A percentile compares a stretch with the other conserved stretches of the same genome.
Evolutionary conservation across 1,140 invertebrate species (phyloP).

Genomic region (Drosophila tani): DNA sequence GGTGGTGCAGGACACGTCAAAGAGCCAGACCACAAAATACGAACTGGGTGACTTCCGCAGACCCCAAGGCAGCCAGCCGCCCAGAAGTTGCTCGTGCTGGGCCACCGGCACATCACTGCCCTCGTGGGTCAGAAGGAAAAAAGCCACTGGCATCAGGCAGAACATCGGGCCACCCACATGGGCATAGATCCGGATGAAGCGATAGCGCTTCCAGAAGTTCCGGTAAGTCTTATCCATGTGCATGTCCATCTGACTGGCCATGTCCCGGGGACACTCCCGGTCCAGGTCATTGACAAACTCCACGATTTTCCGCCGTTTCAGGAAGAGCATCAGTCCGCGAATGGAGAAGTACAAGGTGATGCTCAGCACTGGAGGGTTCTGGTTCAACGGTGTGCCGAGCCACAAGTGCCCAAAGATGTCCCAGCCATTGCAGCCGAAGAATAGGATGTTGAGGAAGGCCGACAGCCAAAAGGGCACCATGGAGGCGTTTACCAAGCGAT

Average conservation of each 20-base stretch:
- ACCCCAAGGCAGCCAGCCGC: constrained; percentile 49
- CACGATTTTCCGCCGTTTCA: constrained; percentile 45
- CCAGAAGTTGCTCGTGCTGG: constrained; percentile 47
- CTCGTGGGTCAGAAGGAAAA: constrained; percentile 36
- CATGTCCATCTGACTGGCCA: constrained; percentile 16
- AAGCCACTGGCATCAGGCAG: constrained; percentile 5
- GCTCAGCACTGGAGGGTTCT: constrained; percentile 42
- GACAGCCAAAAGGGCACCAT: not conserved
- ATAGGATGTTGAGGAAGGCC: constrained; percentile 8
- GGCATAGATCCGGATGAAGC: constrained; percentile 8
- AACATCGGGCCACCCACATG: not conserved
- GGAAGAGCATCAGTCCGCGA: constrained; percentile 42
- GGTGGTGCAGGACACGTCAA: constrained; percentile 17
- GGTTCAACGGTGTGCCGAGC: constrained; percentile 1
- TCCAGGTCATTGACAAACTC: constrained; percentile 48
- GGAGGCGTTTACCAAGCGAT: constrained; percentile 31
- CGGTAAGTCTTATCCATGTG: constrained; percentile 17
- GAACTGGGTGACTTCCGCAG: constrained; percentile 24
- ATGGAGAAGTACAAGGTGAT: constrained; percentile 49
- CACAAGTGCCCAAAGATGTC: not conserved
- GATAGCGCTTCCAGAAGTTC: constrained; percentile 11
- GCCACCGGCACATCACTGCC: constrained; percentile 14
- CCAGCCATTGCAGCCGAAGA: constrained; percentile 17
- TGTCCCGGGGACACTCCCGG: constrained; percentile 39
- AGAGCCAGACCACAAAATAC: constrained; percentile 35